A percentile compares a stretch with the other conserved stretches of the same genome.
Conservation (phyloP, 1,140 invertebrate genomes). For the Asbolus verrucosus region DNA sequence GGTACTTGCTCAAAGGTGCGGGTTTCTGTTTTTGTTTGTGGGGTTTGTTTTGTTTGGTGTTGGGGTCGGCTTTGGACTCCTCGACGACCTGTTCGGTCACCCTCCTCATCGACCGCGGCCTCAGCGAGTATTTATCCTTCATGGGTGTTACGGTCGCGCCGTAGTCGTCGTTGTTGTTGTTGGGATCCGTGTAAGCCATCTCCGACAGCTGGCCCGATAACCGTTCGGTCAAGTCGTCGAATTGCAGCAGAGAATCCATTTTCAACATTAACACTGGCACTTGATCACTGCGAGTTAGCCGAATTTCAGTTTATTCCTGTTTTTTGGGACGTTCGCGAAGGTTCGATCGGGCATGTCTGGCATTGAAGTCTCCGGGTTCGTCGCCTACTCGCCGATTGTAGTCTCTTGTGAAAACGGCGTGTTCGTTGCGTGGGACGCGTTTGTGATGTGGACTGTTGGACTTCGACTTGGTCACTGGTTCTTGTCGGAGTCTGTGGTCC, state of each 20-base stretch:
- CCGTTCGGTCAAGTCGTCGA: constrained; percentile 48
- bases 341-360: background rate
- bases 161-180: constrained; percentile 59
- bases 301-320: constrained; percentile 15
- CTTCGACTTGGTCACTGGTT: constrained; percentile 57
- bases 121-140: constrained; percentile 62
- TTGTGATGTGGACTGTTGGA: constrained; percentile 28
- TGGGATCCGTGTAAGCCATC: constrained; percentile 57
- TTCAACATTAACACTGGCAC: too few relatives aligned
- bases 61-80: constrained; percentile 27
- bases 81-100: constrained; percentile 51
- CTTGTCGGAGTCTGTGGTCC: constrained; percentile 6
- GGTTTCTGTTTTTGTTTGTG: constrained; percentile 74
- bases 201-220: constrained; percentile 49
- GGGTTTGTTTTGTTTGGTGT: constrained; percentile 39
- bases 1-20: constrained; percentile 88
- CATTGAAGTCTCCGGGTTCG: constrained; percentile 25
- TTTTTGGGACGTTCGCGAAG: constrained; percentile 8
- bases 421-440: background rate
- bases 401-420: constrained; percentile 25
- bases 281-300: background rate
- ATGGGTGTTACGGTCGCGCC: constrained; percentile 14
- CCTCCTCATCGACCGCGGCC: constrained; percentile 60
- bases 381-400: constrained; percentile 34
- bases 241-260: constrained; percentile 61